A percentile compares a stretch with the other conserved stretches of the same genome.
These are phyloP conservation scores for Chionoecetes opilio DNA, from an alignment of 1,140 invertebrate genomes.

Conservation along the genomic window DNA sequence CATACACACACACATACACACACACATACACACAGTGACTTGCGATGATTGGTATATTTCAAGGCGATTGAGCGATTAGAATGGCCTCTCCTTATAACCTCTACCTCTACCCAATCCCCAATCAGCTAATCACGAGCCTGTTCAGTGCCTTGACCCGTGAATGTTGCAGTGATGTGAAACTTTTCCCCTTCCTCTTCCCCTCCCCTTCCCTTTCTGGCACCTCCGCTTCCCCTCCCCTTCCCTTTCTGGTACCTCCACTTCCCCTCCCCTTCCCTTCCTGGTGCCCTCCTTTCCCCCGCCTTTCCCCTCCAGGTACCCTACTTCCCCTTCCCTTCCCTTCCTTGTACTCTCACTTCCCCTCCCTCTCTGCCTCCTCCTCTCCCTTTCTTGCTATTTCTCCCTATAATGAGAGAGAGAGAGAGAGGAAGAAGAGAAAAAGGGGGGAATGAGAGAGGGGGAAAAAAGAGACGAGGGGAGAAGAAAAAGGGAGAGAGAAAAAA, in stretches of 20 bases:
- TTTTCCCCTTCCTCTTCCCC: not conserved
- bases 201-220: not conserved
- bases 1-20: slow-evolving; percentile 40
- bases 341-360: not conserved
- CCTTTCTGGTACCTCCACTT: not conserved
- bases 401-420: not conserved
- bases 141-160: no score
- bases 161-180: no score
- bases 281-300: not conserved
- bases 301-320: no score
- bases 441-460: slow-evolving; percentile 16
- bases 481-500: not conserved
- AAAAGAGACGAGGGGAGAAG: not conserved
- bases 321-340: not conserved
- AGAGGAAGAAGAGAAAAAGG: not conserved
- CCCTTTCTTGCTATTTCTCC: no score
- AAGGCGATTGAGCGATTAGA: no score
- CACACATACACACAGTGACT: slow-evolving; percentile 29
- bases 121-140: no score
- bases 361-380: not conserved
- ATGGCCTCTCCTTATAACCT: no score
- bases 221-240: not conserved
- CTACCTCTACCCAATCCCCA: no score
- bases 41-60: no score
- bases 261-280: not conserved